Conservation (phyloP, 2,888 invertebrate species). For the Temnothorax unifasciatus region DNA sequence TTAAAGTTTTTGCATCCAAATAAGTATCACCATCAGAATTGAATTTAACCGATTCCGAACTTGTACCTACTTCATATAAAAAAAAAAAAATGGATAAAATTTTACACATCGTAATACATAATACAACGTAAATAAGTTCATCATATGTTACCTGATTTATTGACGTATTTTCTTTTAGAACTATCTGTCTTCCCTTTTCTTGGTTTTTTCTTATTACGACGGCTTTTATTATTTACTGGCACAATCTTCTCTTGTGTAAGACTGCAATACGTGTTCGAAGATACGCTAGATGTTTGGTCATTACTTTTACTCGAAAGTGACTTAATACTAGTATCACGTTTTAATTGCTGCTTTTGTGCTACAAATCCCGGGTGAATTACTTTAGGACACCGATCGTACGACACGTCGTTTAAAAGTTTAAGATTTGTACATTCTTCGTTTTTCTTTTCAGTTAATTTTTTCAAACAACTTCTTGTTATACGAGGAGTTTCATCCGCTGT, state of each 20-base stretch:
- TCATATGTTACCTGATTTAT: background rate
- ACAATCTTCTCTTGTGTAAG: background rate
- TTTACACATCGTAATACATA: background rate
- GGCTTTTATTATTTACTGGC: background rate
- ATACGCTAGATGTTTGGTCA: background rate
- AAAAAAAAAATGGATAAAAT: background rate
- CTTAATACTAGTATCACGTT: background rate
- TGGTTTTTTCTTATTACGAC: background rate
- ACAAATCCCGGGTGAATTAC: background rate
- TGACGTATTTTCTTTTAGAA: background rate
- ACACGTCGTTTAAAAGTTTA: background rate
- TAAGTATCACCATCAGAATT: background rate
- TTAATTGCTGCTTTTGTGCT: background rate
- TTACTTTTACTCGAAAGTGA: conserved; percentile 9
- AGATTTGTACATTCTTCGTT: background rate
- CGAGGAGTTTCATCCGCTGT: background rate
- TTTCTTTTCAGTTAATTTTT: background rate
- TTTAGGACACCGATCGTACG: background rate
- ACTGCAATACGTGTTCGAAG: background rate
- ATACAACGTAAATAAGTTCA: background rate
- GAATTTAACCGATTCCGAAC: too few species aligned
- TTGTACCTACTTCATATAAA: background rate
- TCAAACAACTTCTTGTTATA: background rate
- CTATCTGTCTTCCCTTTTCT: background rate
- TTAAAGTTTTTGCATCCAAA: conserved; percentile 15